Evolutionary conservation across 2,888 invertebrate genomes (phyloP).

Genomic region (Barypeithes pellucidus): DNA sequence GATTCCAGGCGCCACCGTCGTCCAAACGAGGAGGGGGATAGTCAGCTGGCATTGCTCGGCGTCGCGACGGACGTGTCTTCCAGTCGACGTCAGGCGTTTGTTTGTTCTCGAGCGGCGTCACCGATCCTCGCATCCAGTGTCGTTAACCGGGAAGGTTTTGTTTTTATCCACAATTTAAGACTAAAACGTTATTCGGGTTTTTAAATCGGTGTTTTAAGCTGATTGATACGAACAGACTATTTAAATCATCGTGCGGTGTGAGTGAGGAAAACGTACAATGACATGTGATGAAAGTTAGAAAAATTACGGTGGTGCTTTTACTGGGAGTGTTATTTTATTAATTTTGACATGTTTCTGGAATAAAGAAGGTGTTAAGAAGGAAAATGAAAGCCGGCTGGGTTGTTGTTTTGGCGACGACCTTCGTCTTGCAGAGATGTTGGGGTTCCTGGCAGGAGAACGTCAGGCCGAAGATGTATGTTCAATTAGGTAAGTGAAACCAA

Average conservation of each 20-base stretch:
- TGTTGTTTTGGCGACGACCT: conserved; percentile 72
- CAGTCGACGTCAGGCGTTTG: conserved; percentile 74
- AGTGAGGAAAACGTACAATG: conserved; percentile 24
- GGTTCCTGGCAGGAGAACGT: conserved; percentile 92
- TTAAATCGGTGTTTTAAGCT: background rate
- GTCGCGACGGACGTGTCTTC: conserved; percentile 73
- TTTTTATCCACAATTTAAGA: conserved; percentile 7
- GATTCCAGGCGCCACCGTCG: conserved; percentile 69
- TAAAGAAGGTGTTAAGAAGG: conserved; percentile 26
- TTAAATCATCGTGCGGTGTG: conserved; percentile 13
- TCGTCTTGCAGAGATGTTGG: conserved; percentile 54
- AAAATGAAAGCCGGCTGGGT: conserved; percentile 63
- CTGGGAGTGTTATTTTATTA: conserved; percentile 47
- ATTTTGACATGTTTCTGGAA: conserved; percentile 58
- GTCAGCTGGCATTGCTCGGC: conserved; percentile 70
- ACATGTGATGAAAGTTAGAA: conserved; percentile 62
- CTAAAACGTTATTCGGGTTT: background rate
- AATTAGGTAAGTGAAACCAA: conserved; percentile 84
- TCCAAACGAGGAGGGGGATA: conserved; percentile 62
- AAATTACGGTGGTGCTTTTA: conserved; percentile 55
- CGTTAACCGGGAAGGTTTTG: conserved; percentile 43
- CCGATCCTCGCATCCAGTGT: conserved; percentile 28
- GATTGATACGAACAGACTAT: background rate
- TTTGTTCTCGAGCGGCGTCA: conserved; percentile 57
- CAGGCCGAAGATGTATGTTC: conserved; percentile 93